Percentiles rank a stretch among this genome's conserved stretches.
Conservation (phyloP, 2,113 vertebrate species). For the Pipra filicauda region DNA sequence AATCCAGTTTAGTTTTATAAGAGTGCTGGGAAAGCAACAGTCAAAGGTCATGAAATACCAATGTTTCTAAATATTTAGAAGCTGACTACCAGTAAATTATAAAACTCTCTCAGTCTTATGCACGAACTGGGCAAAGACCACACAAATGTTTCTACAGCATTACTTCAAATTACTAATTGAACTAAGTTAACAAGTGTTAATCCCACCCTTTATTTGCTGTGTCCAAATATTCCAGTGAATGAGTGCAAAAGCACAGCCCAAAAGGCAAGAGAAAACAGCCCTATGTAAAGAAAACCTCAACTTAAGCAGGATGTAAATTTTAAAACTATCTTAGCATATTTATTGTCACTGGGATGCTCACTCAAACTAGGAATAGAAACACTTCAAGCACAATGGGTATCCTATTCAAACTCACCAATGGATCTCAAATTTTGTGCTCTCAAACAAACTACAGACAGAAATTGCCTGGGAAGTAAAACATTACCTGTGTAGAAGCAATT, state of each 20-base stretch:
- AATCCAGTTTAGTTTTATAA: not conserved
- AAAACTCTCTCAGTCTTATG: not conserved
- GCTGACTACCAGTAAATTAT: not conserved
- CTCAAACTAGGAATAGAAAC: not conserved
- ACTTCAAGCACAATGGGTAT: not conserved
- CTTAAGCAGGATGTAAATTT: not conserved
- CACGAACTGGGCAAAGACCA: not conserved
- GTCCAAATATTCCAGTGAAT: not conserved
- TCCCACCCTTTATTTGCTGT: not conserved
- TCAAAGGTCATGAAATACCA: not conserved
- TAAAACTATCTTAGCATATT: not conserved
- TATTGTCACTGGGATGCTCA: not conserved
- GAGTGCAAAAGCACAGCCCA: not conserved
- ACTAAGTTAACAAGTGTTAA: not conserved
- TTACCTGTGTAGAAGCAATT: not conserved
- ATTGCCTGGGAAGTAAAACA: not conserved
- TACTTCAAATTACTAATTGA: not conserved
- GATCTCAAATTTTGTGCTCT: not conserved
- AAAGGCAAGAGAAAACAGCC: not conserved
- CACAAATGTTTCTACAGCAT: not conserved
- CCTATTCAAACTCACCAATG: not conserved
- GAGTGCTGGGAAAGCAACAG: not conserved
- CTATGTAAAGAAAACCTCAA: not conserved
- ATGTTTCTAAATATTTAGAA: not conserved
- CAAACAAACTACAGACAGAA: not conserved